A percentile compares a stretch with the other conserved stretches of the same genome.
phyloP scores from a whole-genome alignment of 2,113 vertebrate species.

The Heterotis niloticus region DNA sequence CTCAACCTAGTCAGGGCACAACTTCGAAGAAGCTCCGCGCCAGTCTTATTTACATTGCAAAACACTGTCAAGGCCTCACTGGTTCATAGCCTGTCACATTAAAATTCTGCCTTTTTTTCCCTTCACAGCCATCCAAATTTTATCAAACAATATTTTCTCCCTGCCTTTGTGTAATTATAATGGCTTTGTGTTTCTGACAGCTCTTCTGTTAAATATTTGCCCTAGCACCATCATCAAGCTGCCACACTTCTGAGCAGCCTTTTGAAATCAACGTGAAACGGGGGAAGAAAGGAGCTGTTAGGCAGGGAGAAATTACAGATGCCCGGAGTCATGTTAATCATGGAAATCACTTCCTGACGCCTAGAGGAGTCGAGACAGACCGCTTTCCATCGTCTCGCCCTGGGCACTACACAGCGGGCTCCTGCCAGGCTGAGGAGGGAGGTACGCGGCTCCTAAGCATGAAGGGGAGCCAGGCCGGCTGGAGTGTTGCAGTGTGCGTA shows the following conservation, averaged over 20 bases:
- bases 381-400: background rate
- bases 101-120: background rate
- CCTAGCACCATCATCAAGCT: conserved; percentile 18
- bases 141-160: conserved; percentile 16
- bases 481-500: too few relatives aligned
- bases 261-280: conserved; percentile 34
- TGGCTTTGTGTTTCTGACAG: conserved; percentile 28
- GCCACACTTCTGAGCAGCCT: conserved; percentile 26
- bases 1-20: background rate
- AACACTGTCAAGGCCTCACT: background rate
- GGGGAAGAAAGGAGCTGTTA: conserved; percentile 12
- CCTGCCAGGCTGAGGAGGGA: background rate
- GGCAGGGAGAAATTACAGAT: background rate
- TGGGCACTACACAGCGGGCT: background rate
- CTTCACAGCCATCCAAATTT: conserved; percentile 15
- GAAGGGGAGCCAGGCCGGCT: too few relatives aligned
- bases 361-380: background rate
- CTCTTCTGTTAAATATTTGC: conserved; percentile 31
- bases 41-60: conserved; percentile 24
- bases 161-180: conserved; percentile 24
- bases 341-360: conserved; percentile 1
- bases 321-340: conserved; percentile 10
- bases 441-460: too few relatives aligned
- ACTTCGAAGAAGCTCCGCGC: background rate
- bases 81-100: conserved; percentile 18